These are phyloP conservation scores for Peromyscus leucopus DNA, from an alignment of 2,113 vertebrate species.

Conservation along the genomic window DNA sequence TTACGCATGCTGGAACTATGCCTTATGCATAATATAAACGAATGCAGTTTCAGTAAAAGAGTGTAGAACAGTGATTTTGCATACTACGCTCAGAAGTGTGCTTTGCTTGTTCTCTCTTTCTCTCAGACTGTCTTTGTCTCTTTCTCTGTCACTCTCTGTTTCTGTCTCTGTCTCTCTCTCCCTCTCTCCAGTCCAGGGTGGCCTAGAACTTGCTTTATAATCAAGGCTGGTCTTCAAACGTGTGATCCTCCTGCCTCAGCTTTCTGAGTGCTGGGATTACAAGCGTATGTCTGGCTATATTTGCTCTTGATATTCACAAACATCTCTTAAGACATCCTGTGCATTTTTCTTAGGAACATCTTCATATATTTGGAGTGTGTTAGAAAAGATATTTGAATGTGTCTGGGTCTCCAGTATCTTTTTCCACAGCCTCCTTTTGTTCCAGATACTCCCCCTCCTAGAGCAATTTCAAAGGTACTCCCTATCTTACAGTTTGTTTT, in stretches of 20 bases:
- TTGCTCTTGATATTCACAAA: background rate
- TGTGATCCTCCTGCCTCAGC: background rate
- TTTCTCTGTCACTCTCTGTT: background rate
- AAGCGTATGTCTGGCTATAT: background rate
- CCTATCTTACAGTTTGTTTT: constrained; percentile 22
- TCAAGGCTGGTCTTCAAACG: background rate
- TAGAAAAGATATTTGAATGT: background rate
- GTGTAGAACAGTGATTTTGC: background rate
- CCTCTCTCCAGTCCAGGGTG: background rate
- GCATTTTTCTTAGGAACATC: constrained; percentile 30
- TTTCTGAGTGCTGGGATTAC: background rate
- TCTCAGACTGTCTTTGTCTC: background rate
- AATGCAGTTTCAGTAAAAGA: background rate
- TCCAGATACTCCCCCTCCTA: background rate
- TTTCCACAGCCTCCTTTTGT: background rate
- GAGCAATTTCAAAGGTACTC: background rate
- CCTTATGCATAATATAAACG: background rate
- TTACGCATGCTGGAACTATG: background rate
- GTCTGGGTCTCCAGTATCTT: background rate
- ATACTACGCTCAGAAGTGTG: background rate
- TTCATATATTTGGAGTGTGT: background rate
- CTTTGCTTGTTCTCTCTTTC: background rate
- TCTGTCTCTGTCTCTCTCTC: background rate
- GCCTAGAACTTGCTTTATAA: background rate
- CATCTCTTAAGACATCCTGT: background rate